phyloP scores from a whole-genome alignment of 2,888 invertebrate species.

The Lamellibrachia satsuma region DNA sequence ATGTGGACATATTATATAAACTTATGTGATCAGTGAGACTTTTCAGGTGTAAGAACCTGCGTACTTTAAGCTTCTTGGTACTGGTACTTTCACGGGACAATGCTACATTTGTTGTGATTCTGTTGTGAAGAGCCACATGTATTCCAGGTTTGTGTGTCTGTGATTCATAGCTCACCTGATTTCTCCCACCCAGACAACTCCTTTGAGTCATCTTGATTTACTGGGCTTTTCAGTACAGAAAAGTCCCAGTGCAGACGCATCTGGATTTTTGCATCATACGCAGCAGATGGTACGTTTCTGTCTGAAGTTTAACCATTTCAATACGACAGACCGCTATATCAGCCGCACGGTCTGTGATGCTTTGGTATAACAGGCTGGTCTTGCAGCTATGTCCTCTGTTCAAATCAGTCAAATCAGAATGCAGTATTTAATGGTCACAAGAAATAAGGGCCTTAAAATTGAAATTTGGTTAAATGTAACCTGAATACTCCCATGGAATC shows the following conservation, averaged over 20 bases:
- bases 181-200: not conserved
- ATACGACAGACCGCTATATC: too few relatives aligned
- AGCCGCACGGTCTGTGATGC: too few relatives aligned
- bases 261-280: too few relatives aligned
- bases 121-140: not conserved
- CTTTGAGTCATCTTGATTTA: not conserved
- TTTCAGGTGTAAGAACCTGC: not conserved
- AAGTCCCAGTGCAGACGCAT: not conserved
- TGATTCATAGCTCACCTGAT: not conserved
- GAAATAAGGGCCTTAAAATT: too few relatives aligned
- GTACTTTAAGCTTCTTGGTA: not conserved
- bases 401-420: too few relatives aligned
- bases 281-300: not conserved
- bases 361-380: too few relatives aligned
- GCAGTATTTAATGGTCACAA: too few relatives aligned
- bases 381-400: too few relatives aligned
- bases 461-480: too few relatives aligned
- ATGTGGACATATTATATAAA: not conserved
- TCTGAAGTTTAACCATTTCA: too few relatives aligned
- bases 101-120: not conserved
- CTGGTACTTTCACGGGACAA: not conserved
- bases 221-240: not conserved
- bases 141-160: not conserved
- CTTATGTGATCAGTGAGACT: not conserved
- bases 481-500: not conserved